These are phyloP conservation scores for Isoperla grammatica DNA, from an alignment of 2,888 invertebrate genomes.

Conservation along the genomic window DNA sequence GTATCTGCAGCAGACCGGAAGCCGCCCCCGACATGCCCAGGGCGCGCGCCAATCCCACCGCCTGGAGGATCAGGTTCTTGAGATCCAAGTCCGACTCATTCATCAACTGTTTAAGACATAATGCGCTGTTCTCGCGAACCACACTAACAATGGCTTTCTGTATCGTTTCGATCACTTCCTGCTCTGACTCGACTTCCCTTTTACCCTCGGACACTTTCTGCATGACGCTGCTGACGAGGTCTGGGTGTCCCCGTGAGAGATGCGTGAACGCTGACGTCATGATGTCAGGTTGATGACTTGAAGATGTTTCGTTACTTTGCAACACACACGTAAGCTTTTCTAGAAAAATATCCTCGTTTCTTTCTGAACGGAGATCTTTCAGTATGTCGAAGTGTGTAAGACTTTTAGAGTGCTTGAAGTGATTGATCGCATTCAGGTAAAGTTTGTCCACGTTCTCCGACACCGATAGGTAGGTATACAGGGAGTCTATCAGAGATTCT, in stretches of 20 bases:
- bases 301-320: slow-evolving; percentile 5
- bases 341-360: slow-evolving; percentile 53
- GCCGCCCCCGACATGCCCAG: slow-evolving; percentile 61
- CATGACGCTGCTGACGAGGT: slow-evolving; percentile 54
- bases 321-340: slow-evolving; percentile 60
- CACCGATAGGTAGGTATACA: slow-evolving; percentile 20
- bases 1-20: slow-evolving; percentile 48
- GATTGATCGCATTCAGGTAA: slow-evolving; percentile 13
- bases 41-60: slow-evolving; percentile 62
- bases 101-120: slow-evolving; percentile 52
- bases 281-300: slow-evolving; percentile 49
- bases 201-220: slow-evolving; percentile 57
- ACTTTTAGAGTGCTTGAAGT: not conserved
- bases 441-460: slow-evolving; percentile 19
- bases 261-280: slow-evolving; percentile 61
- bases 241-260: slow-evolving; percentile 55
- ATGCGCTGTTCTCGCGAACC: slow-evolving; percentile 56
- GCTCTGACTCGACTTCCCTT: slow-evolving; percentile 55
- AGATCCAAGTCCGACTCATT: slow-evolving; percentile 38
- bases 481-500: slow-evolving; percentile 21
- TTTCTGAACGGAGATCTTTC: slow-evolving; percentile 38
- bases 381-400: slow-evolving; percentile 57
- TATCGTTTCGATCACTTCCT: slow-evolving; percentile 58
- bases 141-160: slow-evolving; percentile 62
- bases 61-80: slow-evolving; percentile 53